Percentiles rank a stretch among this genome's conserved stretches.
Evolutionary conservation across 2,113 vertebrate genomes (phyloP).

Genomic region (Tragulus kanchil): DNA sequence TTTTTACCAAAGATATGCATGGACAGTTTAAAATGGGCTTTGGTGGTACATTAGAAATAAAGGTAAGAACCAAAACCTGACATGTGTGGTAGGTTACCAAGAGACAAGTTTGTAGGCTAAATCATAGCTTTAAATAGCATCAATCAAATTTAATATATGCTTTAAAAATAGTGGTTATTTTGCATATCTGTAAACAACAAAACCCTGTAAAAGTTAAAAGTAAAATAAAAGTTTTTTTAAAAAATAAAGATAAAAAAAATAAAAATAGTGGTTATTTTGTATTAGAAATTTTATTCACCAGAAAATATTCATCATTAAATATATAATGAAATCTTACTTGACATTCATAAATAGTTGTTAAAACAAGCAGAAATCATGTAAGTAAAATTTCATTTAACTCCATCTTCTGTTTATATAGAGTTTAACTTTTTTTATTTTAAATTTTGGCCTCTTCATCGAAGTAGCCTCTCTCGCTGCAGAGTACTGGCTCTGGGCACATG

Average conservation of each 20-base stretch:
- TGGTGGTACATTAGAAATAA: constrained; percentile 96
- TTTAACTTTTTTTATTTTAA: no score
- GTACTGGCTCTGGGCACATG: no score
- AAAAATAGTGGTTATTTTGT: constrained; percentile 45
- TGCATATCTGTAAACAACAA: no score
- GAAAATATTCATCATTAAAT: constrained; percentile 22
- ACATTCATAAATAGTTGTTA: constrained; percentile 42
- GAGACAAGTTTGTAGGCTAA: constrained; percentile 41
- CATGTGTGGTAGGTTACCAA: neutral
- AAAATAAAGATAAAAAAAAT: no score
- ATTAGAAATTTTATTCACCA: constrained; percentile 58
- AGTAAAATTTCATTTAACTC: constrained; percentile 45
- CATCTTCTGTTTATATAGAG: neutral
- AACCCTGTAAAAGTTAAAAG: no score
- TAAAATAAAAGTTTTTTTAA: no score
- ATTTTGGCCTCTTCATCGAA: no score
- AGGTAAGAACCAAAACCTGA: constrained; percentile 89
- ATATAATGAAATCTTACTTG: neutral
- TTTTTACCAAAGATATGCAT: constrained; percentile 96
- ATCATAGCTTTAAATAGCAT: constrained; percentile 20
- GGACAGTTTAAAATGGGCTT: constrained; percentile 98
- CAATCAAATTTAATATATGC: constrained; percentile 6
- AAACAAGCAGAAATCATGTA: constrained; percentile 24
- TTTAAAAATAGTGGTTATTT: no score
- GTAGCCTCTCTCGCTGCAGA: no score